Base-by-base conservation (phyloP, 2,888 invertebrate genomes). In the Elysia crispata region DNA sequence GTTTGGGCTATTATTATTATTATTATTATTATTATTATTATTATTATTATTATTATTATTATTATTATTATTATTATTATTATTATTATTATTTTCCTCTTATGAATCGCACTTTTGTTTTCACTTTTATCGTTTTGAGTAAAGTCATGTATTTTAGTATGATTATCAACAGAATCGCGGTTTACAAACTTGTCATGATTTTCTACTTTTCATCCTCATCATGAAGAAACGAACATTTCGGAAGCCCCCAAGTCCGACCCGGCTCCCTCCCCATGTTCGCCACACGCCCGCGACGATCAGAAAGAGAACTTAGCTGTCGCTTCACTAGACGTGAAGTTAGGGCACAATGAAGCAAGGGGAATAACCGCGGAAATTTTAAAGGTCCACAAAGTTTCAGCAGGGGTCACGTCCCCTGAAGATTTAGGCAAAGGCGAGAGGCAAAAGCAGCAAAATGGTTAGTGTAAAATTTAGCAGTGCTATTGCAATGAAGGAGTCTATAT, bases 331-430 rank as follows among this genome's bases (percentile, higher is more conserved):
- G 13, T 23, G 1, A 60, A 41, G 13, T 25, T 11, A 28, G 64
- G 28, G 28, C 57, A 41, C 8, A n/a, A 50, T 69, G 28, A 31
- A 6, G 20, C 62, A 77, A 41, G 77, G 72, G 77, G 72, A 28
- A 28, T 77, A 70, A 70, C 72, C 62, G 25, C 41, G n/a, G 77
- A 77, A 49, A 62, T 62, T 72, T 1, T 72, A 23, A 72, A 62
- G 13, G 23, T 49, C 0, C 41, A 62, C 33, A 72, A 60, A 62
- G 60, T n/a, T 0, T 6, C 11, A 6, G 49, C 54, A 33, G 20
- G 1, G 15, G 60, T 77, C 60, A 62, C 54, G 1, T 31, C 28
- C 72, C 72, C 50, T 41, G 70, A 77, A 18, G 33, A 60, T 0
- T 11, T 15, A 11, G 57, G 69, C 69, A 72, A 77, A n/a, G 41